Evolutionary conservation across 2,113 vertebrate species (phyloP).

Genomic region (Vulpes ferrilata): DNA sequence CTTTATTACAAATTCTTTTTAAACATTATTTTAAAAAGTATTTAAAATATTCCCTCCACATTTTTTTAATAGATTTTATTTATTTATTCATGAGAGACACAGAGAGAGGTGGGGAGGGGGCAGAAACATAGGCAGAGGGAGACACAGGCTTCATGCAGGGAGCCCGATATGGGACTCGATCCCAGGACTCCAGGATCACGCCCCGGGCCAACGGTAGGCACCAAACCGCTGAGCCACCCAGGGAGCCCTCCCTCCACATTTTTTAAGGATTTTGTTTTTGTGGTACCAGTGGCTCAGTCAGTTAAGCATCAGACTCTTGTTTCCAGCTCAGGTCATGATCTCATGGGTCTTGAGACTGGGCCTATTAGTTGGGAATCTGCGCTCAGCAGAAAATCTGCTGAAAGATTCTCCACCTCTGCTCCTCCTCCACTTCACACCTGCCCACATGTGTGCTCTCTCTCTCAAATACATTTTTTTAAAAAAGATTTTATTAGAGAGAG

Average conservation of each 20-base stretch:
- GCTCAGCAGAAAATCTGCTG: not conserved
- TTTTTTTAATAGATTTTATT: too few relatives aligned
- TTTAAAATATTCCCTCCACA: too few relatives aligned
- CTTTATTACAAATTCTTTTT: not conserved
- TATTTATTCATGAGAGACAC: too few relatives aligned
- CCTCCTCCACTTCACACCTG: not conserved
- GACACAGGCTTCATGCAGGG: too few relatives aligned
- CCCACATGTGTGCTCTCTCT: fast-evolving
- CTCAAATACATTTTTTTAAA: not conserved
- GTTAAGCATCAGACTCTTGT: not conserved
- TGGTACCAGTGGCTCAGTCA: not conserved
- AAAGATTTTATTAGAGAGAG: not conserved
- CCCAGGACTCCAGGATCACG: too few relatives aligned
- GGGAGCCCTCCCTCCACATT: too few relatives aligned
- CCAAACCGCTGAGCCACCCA: too few relatives aligned
- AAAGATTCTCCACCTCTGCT: not conserved
- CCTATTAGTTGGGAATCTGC: not conserved
- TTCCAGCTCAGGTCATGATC: not conserved
- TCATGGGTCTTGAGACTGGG: not conserved
- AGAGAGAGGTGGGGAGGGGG: too few relatives aligned
- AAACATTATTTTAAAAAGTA: not conserved
- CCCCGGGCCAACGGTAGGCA: too few relatives aligned
- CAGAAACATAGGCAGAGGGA: too few relatives aligned
- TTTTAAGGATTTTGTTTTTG: not conserved
- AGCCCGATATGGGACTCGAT: too few relatives aligned